phyloP scores from a whole-genome alignment of 1,140 invertebrate genomes.

The Trissolcus basalis region DNA sequence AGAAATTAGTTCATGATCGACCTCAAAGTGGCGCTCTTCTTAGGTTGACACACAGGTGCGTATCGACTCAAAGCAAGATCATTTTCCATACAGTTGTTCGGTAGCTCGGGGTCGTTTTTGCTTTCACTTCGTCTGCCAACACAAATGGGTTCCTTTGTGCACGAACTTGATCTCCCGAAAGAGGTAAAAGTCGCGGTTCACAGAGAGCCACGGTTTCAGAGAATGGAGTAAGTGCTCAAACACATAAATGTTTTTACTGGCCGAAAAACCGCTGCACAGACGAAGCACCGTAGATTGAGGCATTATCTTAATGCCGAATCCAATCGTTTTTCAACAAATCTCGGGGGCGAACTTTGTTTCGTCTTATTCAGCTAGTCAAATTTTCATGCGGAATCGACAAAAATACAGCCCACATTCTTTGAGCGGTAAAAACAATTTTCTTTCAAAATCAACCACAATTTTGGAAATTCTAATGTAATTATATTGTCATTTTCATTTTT shows the following conservation, averaged over 20 bases:
- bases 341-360: conserved; percentile 18
- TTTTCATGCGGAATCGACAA: conserved; percentile 32
- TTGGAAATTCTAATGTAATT: too few relatives aligned
- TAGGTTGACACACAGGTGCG: conserved; percentile 46
- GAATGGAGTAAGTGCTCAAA: conserved; percentile 53
- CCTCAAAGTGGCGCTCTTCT: conserved; percentile 34
- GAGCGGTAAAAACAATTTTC: too few relatives aligned
- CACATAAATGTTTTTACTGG: conserved; percentile 56
- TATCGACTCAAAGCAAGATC: conserved; percentile 40
- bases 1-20: conserved; percentile 39
- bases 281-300: conserved; percentile 24
- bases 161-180: conserved; percentile 55
- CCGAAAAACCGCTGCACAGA: conserved; percentile 50
- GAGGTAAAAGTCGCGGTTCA: conserved; percentile 50
- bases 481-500: too few relatives aligned
- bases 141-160: conserved; percentile 56
- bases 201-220: conserved; percentile 33
- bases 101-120: conserved; percentile 38
- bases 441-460: too few relatives aligned
- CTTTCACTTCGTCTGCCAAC: conserved; percentile 51
- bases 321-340: conserved; percentile 53
- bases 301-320: conserved; percentile 55
- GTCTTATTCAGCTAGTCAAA: conserved; percentile 23
- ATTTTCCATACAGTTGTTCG: conserved; percentile 46
- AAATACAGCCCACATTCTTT: too few relatives aligned